Conservation (phyloP, 2,797 vertebrate species). For the Hydrophis major region DNA sequence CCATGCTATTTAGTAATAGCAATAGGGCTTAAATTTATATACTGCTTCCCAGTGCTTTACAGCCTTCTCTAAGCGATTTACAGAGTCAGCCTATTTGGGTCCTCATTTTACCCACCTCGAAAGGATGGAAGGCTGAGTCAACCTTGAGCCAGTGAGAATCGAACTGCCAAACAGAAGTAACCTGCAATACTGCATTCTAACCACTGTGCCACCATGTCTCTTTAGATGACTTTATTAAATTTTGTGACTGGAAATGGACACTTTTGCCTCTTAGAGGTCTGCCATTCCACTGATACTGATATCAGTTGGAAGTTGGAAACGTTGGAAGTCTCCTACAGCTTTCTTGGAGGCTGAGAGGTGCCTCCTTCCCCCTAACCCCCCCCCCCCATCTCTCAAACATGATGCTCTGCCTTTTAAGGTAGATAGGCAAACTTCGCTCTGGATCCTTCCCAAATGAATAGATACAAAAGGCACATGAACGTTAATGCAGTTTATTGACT, state of each 20-base stretch:
- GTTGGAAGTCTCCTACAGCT: not conserved
- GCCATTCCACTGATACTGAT: not conserved
- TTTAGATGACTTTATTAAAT: not conserved
- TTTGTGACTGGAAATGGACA: not conserved
- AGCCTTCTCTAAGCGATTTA: too few species aligned
- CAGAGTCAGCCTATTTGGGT: too few species aligned
- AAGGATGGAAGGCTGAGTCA: too few species aligned
- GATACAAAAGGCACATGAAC: too few species aligned
- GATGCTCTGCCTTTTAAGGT: not conserved
- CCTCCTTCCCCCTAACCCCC: fast-evolving
- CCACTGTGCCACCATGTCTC: too few species aligned
- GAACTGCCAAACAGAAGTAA: too few species aligned
- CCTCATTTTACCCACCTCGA: too few species aligned
- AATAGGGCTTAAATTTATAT: too few species aligned
- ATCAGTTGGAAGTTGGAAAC: too few species aligned
- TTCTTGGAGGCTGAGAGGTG: not conserved
- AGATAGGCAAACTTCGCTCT: not conserved
- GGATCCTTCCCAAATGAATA: not conserved
- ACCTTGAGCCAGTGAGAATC: too few species aligned
- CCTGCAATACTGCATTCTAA: too few species aligned
- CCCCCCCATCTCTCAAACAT: not conserved
- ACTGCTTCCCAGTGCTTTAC: too few species aligned
- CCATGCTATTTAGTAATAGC: not conserved
- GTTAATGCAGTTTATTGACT: not conserved
- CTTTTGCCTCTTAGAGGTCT: not conserved